Evolutionary conservation across 2,113 vertebrate species (phyloP), one percentile per base, ranked within the genome.

Genomic region (Erythrolamprus reginae): DNA sequence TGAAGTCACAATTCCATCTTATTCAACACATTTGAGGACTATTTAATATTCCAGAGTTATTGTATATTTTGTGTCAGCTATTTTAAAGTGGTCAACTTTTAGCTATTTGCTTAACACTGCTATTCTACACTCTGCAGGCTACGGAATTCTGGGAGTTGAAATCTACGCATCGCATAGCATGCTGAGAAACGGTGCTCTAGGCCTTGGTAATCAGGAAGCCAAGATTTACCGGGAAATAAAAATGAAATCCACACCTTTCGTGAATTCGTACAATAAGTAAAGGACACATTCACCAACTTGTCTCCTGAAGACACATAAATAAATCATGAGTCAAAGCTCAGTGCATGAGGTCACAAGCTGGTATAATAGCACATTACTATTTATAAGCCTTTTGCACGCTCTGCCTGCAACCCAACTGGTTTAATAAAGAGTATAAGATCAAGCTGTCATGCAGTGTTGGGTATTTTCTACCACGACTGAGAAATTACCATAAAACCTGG

Each of bases 341-440:
- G 92, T 47, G 55, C 83, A 90, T 92, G 85, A 92, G 23, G 89
- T 87, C 88, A 90, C 70, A 94, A 92, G 42, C 87, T 91, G 42
- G 5, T 92, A 26, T 23, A 94, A 84, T 0, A 88, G 82, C 58
- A 89, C 52, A 88, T 56, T 89, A 77, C 85, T 90, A 91, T 93
- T 91, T 91, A 90, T 93, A 90, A 51, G 28, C 23, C 12, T 87
- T 89, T 92, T 83, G 5, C 45, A 65, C 82, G 70, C 90, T 38
- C 38, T 51, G 70, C 84, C 88, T 91, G 87, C 26, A 91, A 53
- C 89, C 90, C 89, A 24, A 19, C 5, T 5, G 3, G 33, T 88
- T 87, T 89, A 65, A 90, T 48, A 88, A 23, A 24, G n/a, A 83
- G n/a, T 12, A 2, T 38, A 38, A n/a, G 33, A 45, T 88, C 52